Conservation (phyloP, 2,888 invertebrate species). For the Herminia tarsipennalis region DNA sequence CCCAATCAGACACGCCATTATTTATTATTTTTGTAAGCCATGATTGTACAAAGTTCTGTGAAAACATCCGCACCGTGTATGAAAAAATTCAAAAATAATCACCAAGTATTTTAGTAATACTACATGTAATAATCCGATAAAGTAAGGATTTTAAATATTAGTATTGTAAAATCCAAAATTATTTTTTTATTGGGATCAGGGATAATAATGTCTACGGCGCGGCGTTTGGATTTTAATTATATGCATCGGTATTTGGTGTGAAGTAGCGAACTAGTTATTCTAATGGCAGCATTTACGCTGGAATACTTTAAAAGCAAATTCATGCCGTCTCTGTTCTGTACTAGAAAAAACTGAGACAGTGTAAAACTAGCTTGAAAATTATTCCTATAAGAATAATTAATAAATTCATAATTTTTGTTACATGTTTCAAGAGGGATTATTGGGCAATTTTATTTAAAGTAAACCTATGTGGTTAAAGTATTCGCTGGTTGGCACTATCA, state of each 20-base stretch:
- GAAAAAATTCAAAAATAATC: constrained; percentile 35
- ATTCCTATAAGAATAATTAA: too few relatives aligned
- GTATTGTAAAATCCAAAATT: constrained; percentile 57
- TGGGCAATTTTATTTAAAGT: constrained; percentile 53
- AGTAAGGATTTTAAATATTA: constrained; percentile 42
- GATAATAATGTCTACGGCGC: constrained; percentile 31
- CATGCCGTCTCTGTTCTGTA: too few relatives aligned
- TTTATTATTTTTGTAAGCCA: constrained; percentile 29
- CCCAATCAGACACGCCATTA: constrained; percentile 15
- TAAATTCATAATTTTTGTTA: too few relatives aligned
- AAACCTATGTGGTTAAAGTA: constrained; percentile 61
- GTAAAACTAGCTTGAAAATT: too few relatives aligned
- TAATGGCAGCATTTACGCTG: constrained; percentile 12
- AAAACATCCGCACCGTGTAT: constrained; percentile 31
- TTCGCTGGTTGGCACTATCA: constrained; percentile 71
- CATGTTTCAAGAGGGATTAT: constrained; percentile 39
- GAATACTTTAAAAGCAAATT: too few relatives aligned
- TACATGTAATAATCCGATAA: constrained; percentile 45
- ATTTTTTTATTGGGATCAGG: constrained; percentile 58
- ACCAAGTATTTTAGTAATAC: constrained; percentile 32
- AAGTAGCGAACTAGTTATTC: constrained; percentile 31
- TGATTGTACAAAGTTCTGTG: constrained; percentile 44
- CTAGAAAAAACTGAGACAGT: too few relatives aligned
- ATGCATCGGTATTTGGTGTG: constrained; percentile 6
- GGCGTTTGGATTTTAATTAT: constrained; percentile 28